Evolutionary conservation across 2,888 invertebrate species (phyloP), one percentile per base, ranked within the genome.

Genomic region (Rhingia campestris): DNA sequence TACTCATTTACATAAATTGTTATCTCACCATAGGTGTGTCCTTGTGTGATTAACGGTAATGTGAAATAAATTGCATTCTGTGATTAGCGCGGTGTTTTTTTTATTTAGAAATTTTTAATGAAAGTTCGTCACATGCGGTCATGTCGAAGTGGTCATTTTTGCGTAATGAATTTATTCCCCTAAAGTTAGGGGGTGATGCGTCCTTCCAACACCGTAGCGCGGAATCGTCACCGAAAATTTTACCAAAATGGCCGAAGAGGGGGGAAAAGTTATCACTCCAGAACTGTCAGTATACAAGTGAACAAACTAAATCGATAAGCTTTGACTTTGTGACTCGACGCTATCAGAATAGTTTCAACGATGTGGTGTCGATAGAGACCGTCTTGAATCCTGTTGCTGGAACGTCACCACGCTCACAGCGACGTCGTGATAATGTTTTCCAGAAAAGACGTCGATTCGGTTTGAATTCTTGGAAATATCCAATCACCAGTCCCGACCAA

Each of bases 121-220:
- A 22, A 22, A 22, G 22, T 22, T 2, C 22, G 22, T 22, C 22
- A 22, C 22, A 2, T 22, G 22, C 12, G 58, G 58, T 22, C 43
- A 88, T 88, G 87, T 87, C 87, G 22, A 87, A 87, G 84, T 88
- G 88, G 88, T 85, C 86, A 10, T 82, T 87, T 72, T 61, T 87
- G 58, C 86, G 86, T 14, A 81, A 81, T 47, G 87, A 87, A 85
- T 86, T 87, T n/a, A 73, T 87, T 49, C 82, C 87, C 2, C 30
- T 76, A 2, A 73, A 75, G 32, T 59, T 56, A n/a, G 41, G 54
- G 12, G 53, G 59, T 1, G 54, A 70, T 6, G 49, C 51, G 3
- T 33, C 53, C 39, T 43, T 37, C 7, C 69, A 72, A 12, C 76
- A 76, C 12, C 76, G 61, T 6, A 72, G 58, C n/a, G 67, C 73